These are phyloP conservation scores for Noctua janthe DNA, from an alignment of 2,888 invertebrate species.

Conservation along the genomic window DNA sequence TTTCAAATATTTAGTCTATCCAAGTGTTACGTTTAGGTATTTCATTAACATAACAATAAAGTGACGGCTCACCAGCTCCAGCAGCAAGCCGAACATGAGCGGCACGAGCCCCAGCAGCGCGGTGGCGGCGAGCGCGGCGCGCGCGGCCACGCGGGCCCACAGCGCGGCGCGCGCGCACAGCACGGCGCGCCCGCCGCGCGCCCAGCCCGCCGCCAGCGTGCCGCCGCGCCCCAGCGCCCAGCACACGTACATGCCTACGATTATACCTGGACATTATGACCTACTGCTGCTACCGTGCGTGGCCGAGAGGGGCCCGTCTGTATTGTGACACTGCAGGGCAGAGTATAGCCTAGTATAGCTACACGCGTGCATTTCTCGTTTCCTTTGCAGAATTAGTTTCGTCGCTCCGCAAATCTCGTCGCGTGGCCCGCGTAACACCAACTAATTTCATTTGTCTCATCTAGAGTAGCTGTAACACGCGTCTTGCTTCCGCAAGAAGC, in stretches of 20 bases:
- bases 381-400: not conserved
- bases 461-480: not conserved
- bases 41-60: not conserved
- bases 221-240: slow-evolving; percentile 97
- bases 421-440: not conserved
- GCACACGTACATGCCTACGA: slow-evolving; percentile 96
- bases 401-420: not conserved
- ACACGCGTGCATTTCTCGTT: not conserved
- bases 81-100: slow-evolving; percentile 96
- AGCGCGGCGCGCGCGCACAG: slow-evolving; percentile 93
- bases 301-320: too few relatives aligned
- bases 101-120: slow-evolving; percentile 97
- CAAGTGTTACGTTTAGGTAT: too few relatives aligned
- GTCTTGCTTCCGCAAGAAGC: too few relatives aligned
- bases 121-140: slow-evolving; percentile 94
- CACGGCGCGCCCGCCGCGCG: slow-evolving; percentile 95
- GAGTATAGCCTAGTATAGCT: not conserved
- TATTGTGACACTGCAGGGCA: not conserved
- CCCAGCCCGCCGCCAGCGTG: slow-evolving; percentile 95
- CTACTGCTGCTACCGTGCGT: too few relatives aligned
- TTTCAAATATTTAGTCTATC: too few relatives aligned
- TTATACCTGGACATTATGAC: too few relatives aligned
- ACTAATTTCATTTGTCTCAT: not conserved
- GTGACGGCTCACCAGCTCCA: slow-evolving; percentile 92
- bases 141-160: slow-evolving; percentile 94